A percentile compares a stretch with the other conserved stretches of the same genome.
These are phyloP conservation scores for Takifugu rubripes DNA, from an alignment of 2,797 vertebrate species.

Conservation along the genomic window DNA sequence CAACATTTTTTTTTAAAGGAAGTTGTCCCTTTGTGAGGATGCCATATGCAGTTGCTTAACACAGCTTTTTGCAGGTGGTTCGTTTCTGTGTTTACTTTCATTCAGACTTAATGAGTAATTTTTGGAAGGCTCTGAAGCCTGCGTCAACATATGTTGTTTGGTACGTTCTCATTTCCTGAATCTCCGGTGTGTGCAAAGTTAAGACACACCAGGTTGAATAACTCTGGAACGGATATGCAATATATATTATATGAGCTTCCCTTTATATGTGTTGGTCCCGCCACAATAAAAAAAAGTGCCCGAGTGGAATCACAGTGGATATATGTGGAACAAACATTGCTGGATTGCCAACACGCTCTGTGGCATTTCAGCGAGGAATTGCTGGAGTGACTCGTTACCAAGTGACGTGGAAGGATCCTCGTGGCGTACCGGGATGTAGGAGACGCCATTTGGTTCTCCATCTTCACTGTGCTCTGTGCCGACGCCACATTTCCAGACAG, in stretches of 20 bases:
- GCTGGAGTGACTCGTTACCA: conserved; percentile 56
- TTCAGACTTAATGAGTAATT: neutral
- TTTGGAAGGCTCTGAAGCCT: neutral
- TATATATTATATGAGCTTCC: neutral
- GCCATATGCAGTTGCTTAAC: neutral
- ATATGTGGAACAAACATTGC: conserved; percentile 12
- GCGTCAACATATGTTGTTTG: conserved; percentile 1
- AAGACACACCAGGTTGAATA: neutral
- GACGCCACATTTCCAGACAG: conserved; percentile 58
- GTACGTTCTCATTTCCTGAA: neutral
- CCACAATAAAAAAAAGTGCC: too few species aligned
- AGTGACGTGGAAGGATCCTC: conserved; percentile 35
- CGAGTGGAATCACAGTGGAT: conserved; percentile 8
- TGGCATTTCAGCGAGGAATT: conserved; percentile 47
- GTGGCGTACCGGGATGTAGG: conserved; percentile 24
- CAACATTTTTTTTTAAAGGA: neutral
- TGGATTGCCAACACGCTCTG: conserved; percentile 23
- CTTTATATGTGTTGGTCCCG: neutral
- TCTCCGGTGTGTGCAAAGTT: neutral
- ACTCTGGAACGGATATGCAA: neutral
- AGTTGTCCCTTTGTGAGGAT: neutral
- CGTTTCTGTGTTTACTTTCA: neutral
- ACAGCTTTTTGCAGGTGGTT: neutral
- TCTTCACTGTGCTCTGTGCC: conserved; percentile 37
- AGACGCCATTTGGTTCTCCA: conserved; percentile 42